Base-by-base conservation (phyloP, 2,888 invertebrate genomes). In the Latrodectus hesperus region DNA sequence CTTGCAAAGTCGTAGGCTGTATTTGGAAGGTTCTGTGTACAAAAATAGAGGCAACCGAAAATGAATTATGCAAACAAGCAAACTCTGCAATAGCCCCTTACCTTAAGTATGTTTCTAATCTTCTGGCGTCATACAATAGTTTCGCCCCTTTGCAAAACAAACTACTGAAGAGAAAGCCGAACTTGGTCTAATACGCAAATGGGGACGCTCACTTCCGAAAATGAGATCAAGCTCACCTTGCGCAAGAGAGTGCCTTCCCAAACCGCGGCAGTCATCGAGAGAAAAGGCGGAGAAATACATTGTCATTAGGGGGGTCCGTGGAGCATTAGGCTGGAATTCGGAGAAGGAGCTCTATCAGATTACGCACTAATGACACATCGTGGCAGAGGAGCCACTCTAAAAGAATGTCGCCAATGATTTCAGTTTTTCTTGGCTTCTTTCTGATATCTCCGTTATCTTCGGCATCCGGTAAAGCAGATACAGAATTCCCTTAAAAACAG, bases 281-380 rank as follows among this genome's bases (percentile, higher is more conserved):
- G 68, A 26, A 67, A 76, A 77, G 38, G 67, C 52, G n/a, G 53
- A 60, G 79, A 22, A 77, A 79, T 79, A 70, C 71, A 79, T 79
- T 79, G 79, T 79, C 79, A 79, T 79, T 79, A 79, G 26, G n/a
- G 16, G 53, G 26, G 26, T 67, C 65, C 49, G 22, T 64, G 68
- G 52, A 16, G 67, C 53, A 68, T 51, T 68, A 53, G 77, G 52
- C 53, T 60, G 77, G 68, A 77, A 68, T 77, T 77, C 77, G 68
- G 68, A n/a, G n/a, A 68, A 26, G 22, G 26, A n/a, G 12, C 52
- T n/a, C 70, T 64, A 80, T 80, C 80, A 80, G 72, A 72, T 80
- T 72, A 80, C 80, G 80, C 72, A 49, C 80, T 80, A 80, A 80
- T 80, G 80, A 80, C 72, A 72, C 53, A 70, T 17, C 65, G 51